Evolutionary conservation across 2,888 invertebrate genomes (phyloP).

Genomic region (Coelopa pilipes): DNA sequence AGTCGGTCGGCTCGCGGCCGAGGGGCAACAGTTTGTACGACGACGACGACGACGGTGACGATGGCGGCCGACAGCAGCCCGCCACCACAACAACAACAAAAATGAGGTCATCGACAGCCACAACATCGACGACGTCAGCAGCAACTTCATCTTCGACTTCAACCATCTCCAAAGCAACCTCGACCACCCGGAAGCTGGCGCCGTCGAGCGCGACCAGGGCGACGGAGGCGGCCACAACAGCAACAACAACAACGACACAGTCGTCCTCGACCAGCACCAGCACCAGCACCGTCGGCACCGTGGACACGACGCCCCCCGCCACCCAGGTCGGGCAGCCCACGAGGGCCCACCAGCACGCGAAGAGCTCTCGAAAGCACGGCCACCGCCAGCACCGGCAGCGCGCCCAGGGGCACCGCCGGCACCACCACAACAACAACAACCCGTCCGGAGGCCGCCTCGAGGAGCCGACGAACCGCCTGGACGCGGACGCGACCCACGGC

Average conservation of each 20-base stretch:
- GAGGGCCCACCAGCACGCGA: conserved; percentile 34
- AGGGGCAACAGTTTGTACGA: neutral
- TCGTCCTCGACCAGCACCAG: conserved; percentile 30
- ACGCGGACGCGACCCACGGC: neutral
- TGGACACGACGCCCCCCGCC: conserved; percentile 20
- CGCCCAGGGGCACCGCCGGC: conserved; percentile 46
- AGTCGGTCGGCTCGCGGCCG: no score
- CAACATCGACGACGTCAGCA: conserved; percentile 37
- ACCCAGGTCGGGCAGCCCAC: conserved; percentile 39
- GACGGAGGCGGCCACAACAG: conserved; percentile 35
- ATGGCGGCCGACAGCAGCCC: no score
- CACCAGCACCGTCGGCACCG: neutral
- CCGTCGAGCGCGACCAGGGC: conserved; percentile 32
- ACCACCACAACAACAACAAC: conserved; percentile 46
- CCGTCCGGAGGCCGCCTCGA: conserved; percentile 39
- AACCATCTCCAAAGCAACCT: neutral
- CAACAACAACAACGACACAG: conserved; percentile 22
- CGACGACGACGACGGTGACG: no score
- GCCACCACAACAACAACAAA: conserved; percentile 38
- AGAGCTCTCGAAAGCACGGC: conserved; percentile 49
- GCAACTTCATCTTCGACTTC: neutral
- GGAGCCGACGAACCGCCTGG: conserved; percentile 39
- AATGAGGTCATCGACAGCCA: conserved; percentile 35
- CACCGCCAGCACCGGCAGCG: conserved; percentile 46
- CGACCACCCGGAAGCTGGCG: neutral